A percentile compares a stretch with the other conserved stretches of the same genome.
Evolutionary conservation across 2,888 invertebrate species (phyloP).

Genomic region (Parascotia fuliginaria): DNA sequence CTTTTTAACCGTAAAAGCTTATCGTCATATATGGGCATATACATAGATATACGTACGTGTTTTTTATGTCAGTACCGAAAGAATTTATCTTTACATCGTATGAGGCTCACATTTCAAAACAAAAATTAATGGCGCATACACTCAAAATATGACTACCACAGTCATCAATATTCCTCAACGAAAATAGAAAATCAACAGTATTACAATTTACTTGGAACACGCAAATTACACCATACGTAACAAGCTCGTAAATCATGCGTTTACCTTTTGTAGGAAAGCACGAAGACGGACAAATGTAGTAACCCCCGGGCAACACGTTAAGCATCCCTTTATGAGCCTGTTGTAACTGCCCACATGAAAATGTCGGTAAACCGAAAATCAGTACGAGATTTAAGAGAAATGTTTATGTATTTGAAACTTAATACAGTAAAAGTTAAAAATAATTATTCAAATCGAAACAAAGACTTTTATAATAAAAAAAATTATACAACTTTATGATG

Average conservation of each 20-base stretch:
- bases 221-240: conserved; percentile 53
- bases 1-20: too few species aligned
- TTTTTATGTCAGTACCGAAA: too few species aligned
- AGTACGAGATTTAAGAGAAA: background rate
- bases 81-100: too few species aligned
- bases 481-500: too few species aligned
- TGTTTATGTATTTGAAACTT: background rate
- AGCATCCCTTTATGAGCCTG: conserved; percentile 42
- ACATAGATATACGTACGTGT: too few species aligned
- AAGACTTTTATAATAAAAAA: too few species aligned
- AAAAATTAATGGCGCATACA: conserved; percentile 16
- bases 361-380: conserved; percentile 25
- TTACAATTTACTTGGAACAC: conserved; percentile 54
- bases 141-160: conserved; percentile 23
- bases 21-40: too few species aligned
- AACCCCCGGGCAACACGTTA: conserved; percentile 42
- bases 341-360: conserved; percentile 33
- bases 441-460: too few species aligned
- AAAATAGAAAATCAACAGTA: conserved; percentile 49
- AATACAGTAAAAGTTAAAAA: too few species aligned
- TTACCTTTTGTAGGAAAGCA: conserved; percentile 44
- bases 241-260: conserved; percentile 54
- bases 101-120: background rate
- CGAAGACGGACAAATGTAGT: conserved; percentile 47
- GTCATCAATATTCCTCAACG: conserved; percentile 40